Conservation (phyloP, 2,888 invertebrate genomes). For the Eutolmus rufibarbis region DNA sequence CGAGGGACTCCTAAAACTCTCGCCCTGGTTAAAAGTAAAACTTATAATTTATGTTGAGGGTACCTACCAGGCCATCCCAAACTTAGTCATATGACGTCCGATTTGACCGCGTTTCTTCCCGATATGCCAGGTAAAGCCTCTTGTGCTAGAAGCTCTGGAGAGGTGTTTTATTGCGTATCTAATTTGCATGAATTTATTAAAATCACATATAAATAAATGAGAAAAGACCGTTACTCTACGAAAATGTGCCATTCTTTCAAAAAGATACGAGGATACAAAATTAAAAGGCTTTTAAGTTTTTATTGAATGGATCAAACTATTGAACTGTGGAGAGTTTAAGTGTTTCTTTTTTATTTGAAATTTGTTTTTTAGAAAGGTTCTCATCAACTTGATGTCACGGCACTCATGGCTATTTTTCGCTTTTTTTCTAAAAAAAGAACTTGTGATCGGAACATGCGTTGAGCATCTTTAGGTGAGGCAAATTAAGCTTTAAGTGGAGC, state of each 20-base stretch:
- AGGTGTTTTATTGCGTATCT: slow-evolving; percentile 11
- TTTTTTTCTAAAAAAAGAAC: background rate
- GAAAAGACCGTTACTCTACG: background rate
- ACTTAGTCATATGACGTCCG: background rate
- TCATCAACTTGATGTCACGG: background rate
- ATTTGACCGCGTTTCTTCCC: background rate
- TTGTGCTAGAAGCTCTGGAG: background rate
- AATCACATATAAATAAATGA: background rate
- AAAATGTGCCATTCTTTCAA: background rate
- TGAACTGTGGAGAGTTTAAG: background rate
- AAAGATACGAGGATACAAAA: background rate
- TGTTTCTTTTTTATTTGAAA: background rate
- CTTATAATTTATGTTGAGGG: background rate
- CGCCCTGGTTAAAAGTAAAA: background rate
- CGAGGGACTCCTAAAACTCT: background rate
- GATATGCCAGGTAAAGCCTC: background rate
- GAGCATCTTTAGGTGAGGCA: background rate
- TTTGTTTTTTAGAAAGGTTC: background rate
- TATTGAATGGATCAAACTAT: background rate
- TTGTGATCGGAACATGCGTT: background rate
- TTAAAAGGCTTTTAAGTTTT: slow-evolving; percentile 9
- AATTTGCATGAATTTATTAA: slow-evolving; percentile 32
- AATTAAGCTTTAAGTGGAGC: background rate
- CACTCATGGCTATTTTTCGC: background rate
- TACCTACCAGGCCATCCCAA: background rate